A percentile compares a stretch with the other conserved stretches of the same genome.
These are phyloP conservation scores for Euleptes europaea DNA, from an alignment of 2,113 vertebrate genomes.

Conservation along the genomic window DNA sequence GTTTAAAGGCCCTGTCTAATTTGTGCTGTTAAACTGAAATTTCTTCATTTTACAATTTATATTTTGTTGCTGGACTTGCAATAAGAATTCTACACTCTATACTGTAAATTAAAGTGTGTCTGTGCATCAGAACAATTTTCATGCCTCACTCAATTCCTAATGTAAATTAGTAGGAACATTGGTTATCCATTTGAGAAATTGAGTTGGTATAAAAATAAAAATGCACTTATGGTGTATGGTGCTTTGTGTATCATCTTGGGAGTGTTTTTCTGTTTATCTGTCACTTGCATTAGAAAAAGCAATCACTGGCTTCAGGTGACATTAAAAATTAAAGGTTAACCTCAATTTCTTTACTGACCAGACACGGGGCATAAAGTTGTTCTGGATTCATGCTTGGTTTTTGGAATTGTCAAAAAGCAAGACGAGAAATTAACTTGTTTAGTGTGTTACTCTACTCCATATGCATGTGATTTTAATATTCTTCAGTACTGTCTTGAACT, in stretches of 20 bases:
- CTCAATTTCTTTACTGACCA: conserved; percentile 84
- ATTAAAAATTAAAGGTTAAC: conserved; percentile 88
- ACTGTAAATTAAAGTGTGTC: conserved; percentile 65
- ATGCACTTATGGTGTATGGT: conserved; percentile 79
- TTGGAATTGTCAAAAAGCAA: conserved; percentile 60
- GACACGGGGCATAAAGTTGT: conserved; percentile 70
- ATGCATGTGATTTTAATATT: conserved; percentile 25
- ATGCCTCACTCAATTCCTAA: conserved; percentile 85
- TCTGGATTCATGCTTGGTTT: conserved; percentile 66
- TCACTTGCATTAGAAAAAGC: conserved; percentile 83
- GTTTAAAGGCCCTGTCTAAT: not conserved
- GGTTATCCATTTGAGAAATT: conserved; percentile 89
- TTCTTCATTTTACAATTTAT: conserved; percentile 44
- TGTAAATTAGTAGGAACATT: conserved; percentile 87
- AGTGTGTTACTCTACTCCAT: conserved; percentile 11
- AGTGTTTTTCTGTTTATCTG: conserved; percentile 81
- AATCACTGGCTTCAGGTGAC: conserved; percentile 82
- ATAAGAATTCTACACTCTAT: conserved; percentile 46
- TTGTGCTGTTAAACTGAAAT: not conserved
- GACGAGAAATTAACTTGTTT: conserved; percentile 44
- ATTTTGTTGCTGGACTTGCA: conserved; percentile 51
- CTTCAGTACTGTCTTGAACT: conserved; percentile 7
- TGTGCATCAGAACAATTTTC: conserved; percentile 80
- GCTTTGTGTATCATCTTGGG: conserved; percentile 79
- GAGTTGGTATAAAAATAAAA: conserved; percentile 87